Conservation (phyloP, 2,888 invertebrate species). For the Epinotia brunnichana region DNA sequence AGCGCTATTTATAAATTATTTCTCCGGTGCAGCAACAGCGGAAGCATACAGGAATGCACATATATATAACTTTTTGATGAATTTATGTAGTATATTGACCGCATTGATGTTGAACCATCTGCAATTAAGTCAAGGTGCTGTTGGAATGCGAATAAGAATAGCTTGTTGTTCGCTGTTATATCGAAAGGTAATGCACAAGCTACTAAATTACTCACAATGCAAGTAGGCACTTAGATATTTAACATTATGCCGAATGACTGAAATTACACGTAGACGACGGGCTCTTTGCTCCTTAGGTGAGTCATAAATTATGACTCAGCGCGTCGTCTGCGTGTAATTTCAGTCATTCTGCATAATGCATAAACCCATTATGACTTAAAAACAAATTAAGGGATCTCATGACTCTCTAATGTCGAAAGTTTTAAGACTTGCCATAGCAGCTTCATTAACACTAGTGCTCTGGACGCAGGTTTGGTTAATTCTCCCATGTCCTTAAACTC, state of each 20-base stretch:
- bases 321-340: no score
- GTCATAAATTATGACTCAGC: no score
- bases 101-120: constrained; percentile 87
- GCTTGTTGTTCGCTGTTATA: constrained; percentile 92
- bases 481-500: no score
- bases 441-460: no score
- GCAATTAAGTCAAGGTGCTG: constrained; percentile 81
- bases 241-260: not conserved
- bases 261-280: not conserved
- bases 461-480: no score
- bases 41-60: constrained; percentile 85
- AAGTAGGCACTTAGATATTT: not conserved
- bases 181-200: constrained; percentile 86
- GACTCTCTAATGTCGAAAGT: no score
- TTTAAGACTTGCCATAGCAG: no score
- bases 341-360: no score
- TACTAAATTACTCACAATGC: not conserved
- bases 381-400: no score
- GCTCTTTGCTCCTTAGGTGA: not conserved
- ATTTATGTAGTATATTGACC: constrained; percentile 82
- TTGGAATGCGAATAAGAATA: constrained; percentile 91
- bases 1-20: constrained; percentile 86
- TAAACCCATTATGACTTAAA: no score
- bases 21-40: constrained; percentile 79
- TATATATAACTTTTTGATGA: constrained; percentile 85